These are phyloP conservation scores for Heliconius cydno DNA, from an alignment of 2,888 invertebrate species.

Conservation along the genomic window DNA sequence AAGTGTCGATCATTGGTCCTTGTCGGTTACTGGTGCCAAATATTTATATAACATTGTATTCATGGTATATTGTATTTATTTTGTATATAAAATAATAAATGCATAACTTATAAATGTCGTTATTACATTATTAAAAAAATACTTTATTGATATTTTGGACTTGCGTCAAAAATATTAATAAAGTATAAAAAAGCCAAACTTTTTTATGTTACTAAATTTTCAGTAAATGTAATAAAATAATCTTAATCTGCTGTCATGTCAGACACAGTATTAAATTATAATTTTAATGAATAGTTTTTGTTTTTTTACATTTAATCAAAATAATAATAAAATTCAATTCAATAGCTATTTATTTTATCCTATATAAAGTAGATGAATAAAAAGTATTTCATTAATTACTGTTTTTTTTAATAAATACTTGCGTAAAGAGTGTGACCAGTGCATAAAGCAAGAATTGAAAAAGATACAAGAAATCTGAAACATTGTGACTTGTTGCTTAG, in stretches of 20 bases:
- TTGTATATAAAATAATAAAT: background rate
- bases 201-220: background rate
- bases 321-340: no score
- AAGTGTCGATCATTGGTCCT: no score
- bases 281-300: no score
- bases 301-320: no score
- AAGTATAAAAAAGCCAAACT: no score
- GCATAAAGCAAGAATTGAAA: background rate
- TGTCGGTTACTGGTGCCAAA: no score
- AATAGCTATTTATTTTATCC: background rate
- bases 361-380: background rate
- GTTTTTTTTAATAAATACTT: no score
- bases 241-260: background rate
- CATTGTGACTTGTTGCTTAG: background rate
- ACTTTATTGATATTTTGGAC: background rate
- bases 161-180: background rate
- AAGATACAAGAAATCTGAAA: background rate
- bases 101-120: background rate
- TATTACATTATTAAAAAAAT: background rate
- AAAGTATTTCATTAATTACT: no score
- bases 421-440: background rate
- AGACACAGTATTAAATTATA: no score
- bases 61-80: background rate
- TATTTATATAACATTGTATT: background rate
- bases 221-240: background rate